phyloP scores from a whole-genome alignment of 2,888 invertebrate genomes.

The Panopea generosa region DNA sequence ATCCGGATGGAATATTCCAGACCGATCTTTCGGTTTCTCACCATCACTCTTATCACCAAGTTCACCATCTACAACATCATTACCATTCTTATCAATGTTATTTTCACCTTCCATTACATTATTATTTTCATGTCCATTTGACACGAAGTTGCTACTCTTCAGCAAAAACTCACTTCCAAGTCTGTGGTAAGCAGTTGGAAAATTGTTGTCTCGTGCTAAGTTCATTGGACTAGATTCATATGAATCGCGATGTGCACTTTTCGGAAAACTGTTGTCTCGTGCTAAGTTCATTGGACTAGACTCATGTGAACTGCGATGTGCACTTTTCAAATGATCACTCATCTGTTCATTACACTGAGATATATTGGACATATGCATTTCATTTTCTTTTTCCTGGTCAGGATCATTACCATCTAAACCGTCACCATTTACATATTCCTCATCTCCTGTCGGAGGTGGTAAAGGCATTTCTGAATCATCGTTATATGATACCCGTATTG shows the following conservation, averaged over 20 bases:
- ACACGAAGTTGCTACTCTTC: slow-evolving; percentile 63
- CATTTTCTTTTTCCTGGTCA: slow-evolving; percentile 67
- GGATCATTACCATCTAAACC: slow-evolving; percentile 59
- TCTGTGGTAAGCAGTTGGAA: slow-evolving; percentile 89
- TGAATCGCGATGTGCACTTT: slow-evolving; percentile 13
- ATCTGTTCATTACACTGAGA: slow-evolving; percentile 53
- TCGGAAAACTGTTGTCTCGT: slow-evolving; percentile 71
- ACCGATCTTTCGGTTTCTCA: slow-evolving; percentile 49
- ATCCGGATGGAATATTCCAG: slow-evolving; percentile 95
- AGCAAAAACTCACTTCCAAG: slow-evolving; percentile 91
- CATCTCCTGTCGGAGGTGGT: slow-evolving; percentile 41
- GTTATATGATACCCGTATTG: slow-evolving; percentile 71
- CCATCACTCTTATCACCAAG: slow-evolving; percentile 48
- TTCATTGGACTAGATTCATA: slow-evolving; percentile 52
- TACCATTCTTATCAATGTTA: slow-evolving; percentile 59
- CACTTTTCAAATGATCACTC: slow-evolving; percentile 27
- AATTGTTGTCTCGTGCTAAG: slow-evolving; percentile 62
- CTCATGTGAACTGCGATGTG: slow-evolving; percentile 16
- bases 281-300: slow-evolving; percentile 59
- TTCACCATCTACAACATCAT: slow-evolving; percentile 62
- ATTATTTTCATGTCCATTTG: slow-evolving; percentile 71
- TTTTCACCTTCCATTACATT: slow-evolving; percentile 61
- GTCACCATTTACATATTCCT: slow-evolving; percentile 62
- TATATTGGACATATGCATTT: slow-evolving; percentile 64
- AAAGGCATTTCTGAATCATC: slow-evolving; percentile 65